Evolutionary conservation across 2,113 vertebrate genomes (phyloP).

Genomic region (Larimichthys crocea): DNA sequence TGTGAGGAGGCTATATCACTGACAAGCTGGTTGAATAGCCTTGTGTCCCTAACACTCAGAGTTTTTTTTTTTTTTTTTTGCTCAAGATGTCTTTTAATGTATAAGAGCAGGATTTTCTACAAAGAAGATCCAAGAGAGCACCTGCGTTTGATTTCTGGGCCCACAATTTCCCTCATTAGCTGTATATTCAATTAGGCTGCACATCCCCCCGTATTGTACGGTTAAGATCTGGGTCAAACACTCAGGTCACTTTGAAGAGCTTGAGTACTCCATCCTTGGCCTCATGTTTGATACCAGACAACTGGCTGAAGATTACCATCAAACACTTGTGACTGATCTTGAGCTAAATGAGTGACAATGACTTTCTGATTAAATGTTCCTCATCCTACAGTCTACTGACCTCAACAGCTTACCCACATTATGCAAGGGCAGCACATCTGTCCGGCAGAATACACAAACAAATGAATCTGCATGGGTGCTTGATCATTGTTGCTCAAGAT

Average conservation of each 20-base stretch:
- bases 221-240: constrained; percentile 61
- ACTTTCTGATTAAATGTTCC: constrained; percentile 56
- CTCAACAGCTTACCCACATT: constrained; percentile 5
- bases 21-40: constrained; percentile 47
- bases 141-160: constrained; percentile 70
- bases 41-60: constrained; percentile 20
- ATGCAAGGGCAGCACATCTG: constrained; percentile 26
- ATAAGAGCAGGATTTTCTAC: constrained; percentile 49
- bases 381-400: constrained; percentile 18
- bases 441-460: not conserved
- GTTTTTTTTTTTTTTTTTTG: not conserved
- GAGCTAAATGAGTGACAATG: constrained; percentile 55
- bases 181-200: constrained; percentile 67
- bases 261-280: constrained; percentile 40
- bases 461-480: not conserved
- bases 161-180: constrained; percentile 71
- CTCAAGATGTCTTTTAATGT: constrained; percentile 64
- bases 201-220: constrained; percentile 50
- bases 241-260: constrained; percentile 66
- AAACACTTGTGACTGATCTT: constrained; percentile 62
- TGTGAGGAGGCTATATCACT: constrained; percentile 26
- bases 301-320: constrained; percentile 61
- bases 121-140: constrained; percentile 67
- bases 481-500: constrained; percentile 20
- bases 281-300: constrained; percentile 50